Evolutionary conservation across 2,888 invertebrate genomes (phyloP), one percentile per base, ranked within the genome.

Genomic region (Hyposoter didymator): DNA sequence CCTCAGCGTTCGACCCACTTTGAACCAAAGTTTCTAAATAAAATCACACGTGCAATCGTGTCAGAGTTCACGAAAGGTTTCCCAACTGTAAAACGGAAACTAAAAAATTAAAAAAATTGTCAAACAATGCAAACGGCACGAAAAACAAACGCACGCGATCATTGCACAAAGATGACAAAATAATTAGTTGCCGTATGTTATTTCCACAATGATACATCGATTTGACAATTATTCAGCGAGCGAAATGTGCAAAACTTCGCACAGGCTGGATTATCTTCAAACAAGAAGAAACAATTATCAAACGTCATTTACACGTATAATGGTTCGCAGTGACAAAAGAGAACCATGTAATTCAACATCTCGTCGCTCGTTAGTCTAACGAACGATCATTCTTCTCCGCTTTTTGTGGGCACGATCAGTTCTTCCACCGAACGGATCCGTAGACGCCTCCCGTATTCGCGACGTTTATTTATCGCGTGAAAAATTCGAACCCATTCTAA

Each of bases 361-460:
- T 67, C 55, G 39, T 74, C 47, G 59, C 85, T 87, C 85, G 79
- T 79, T 84, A 70, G 69, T 67, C 81, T 86, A 84, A 84, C 84
- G 84, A 87, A 80, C 84, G 85, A 87, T 85, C 85, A 87, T 87
- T 87, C 84, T 70, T 19, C 84, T 74, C n/a, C 55, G 35, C 73
- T 39, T 12, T 73, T 72, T 19, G 73, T 76, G 45, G 32, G 32
- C 39, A 43, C 19, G 19, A 43, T 19, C 52, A 49, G 47, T 39
- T 35, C 70, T 70, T 70, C 64, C 35, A 8, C 7, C 17, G 7
- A 8, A 6, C 19, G 19, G 43, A 22, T 43, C 8, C 7, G 17
- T 32, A 45, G 47, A 70, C 22, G 28, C 17, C 49, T 10, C 22
- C 17, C 28, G 45, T 17, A 32, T n/a, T n/a, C 32, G 3, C 39